Evolutionary conservation across 2,797 vertebrate species (phyloP).

Genomic region (Phyllotis vaccarum): DNA sequence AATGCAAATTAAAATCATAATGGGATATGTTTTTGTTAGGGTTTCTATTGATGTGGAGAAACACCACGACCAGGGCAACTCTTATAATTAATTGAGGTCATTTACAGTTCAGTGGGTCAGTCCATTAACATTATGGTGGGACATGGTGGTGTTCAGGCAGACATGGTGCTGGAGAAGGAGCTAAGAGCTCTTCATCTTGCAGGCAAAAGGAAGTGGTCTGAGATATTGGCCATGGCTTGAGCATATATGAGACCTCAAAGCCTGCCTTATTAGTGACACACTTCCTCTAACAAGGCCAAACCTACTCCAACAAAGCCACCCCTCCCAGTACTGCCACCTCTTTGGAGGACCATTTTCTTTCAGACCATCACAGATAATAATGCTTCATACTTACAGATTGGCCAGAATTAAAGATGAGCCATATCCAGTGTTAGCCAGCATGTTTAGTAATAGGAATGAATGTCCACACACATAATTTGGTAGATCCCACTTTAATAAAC

Average conservation of each 20-base stretch:
- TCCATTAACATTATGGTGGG: neutral
- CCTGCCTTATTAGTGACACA: neutral
- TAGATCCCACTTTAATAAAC: neutral
- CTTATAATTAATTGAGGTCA: neutral
- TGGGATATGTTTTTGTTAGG: neutral
- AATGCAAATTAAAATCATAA: conserved; percentile 14
- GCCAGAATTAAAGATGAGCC: conserved; percentile 15
- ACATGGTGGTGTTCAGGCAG: neutral
- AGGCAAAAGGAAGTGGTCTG: neutral
- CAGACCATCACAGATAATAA: neutral
- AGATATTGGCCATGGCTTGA: neutral
- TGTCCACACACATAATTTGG: neutral
- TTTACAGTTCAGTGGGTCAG: neutral
- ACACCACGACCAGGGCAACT: neutral
- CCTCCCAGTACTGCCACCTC: neutral
- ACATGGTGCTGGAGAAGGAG: neutral
- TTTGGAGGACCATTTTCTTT: neutral
- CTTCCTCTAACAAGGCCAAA: neutral
- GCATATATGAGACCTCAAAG: neutral
- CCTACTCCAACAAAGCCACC: neutral
- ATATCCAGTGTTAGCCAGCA: neutral
- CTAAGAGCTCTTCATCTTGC: neutral
- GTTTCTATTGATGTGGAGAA: neutral
- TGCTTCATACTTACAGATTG: neutral
- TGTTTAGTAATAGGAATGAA: neutral